Conservation (phyloP, 2,113 vertebrate species). For the Circaetus gallicus region DNA sequence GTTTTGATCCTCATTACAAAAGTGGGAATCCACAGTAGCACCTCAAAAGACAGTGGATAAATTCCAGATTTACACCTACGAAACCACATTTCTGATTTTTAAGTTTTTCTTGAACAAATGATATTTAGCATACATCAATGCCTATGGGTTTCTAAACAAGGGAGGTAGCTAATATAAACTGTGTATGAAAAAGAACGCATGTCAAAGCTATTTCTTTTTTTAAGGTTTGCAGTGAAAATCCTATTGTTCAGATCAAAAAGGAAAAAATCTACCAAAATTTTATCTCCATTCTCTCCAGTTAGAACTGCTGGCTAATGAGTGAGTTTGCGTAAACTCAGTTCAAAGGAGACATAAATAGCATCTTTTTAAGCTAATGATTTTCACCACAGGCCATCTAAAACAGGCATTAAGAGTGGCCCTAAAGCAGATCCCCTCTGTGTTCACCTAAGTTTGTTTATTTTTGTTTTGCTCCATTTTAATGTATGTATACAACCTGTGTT, state of each 20-base stretch:
- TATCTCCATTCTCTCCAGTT: neutral
- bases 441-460: constrained; percentile 55
- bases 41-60: neutral
- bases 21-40: neutral
- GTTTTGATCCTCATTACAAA: neutral
- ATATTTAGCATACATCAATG: neutral
- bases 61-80: neutral
- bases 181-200: neutral
- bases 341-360: neutral
- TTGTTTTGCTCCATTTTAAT: constrained; percentile 37
- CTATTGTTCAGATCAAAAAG: neutral
- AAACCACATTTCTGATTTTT: neutral
- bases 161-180: neutral
- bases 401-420: constrained; percentile 22
- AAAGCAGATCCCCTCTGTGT: constrained; percentile 41
- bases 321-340: neutral
- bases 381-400: constrained; percentile 46
- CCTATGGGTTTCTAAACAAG: neutral
- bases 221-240: neutral
- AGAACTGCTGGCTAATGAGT: constrained; percentile 1
- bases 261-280: neutral
- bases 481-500: neutral
- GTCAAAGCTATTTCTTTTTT: neutral
- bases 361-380: constrained; percentile 55
- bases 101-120: neutral